Evolutionary conservation across 37 sponge, comb jelly and placozoan genomes (phyloP).

Genomic region (Theonella swinhoei): DNA sequence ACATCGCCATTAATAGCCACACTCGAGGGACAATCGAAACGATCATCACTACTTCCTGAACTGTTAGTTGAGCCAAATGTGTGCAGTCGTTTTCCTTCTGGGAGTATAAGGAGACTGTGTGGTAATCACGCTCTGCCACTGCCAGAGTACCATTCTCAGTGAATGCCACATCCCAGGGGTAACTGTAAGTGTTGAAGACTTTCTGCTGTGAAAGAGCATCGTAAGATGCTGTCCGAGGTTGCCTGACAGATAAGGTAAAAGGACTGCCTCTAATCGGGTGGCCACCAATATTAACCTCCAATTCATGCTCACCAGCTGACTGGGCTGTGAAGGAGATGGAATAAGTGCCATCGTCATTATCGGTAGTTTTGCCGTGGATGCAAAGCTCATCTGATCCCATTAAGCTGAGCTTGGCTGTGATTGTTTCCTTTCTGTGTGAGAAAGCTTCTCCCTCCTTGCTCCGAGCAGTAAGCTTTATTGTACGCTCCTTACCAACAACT

Average conservation of each 20-base stretch:
- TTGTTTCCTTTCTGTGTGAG: constrained; percentile 27
- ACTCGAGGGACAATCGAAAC: constrained; percentile 26
- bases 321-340: constrained; percentile 25
- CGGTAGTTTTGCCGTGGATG: neutral
- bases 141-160: constrained; percentile 28
- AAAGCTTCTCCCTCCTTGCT: constrained; percentile 3
- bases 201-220: neutral
- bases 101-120: constrained; percentile 10
- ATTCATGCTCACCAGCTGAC: constrained; percentile 19
- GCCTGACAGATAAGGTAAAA: constrained; percentile 16
- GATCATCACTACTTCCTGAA: constrained; percentile 38
- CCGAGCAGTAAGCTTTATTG: constrained; percentile 11
- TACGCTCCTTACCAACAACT: constrained; percentile 14
- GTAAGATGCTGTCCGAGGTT: neutral
- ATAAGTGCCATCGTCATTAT: constrained; percentile 40
- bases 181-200: neutral
- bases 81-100: neutral
- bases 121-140: constrained; percentile 10
- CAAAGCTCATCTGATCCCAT: constrained; percentile 9
- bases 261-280: constrained; percentile 30
- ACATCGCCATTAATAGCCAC: constrained; percentile 39
- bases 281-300: constrained; percentile 13
- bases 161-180: constrained; percentile 32
- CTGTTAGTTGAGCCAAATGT: constrained; percentile 9
- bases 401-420: neutral